Conservation (phyloP, 1,140 invertebrate species). For the Drosophila suzukii region DNA sequence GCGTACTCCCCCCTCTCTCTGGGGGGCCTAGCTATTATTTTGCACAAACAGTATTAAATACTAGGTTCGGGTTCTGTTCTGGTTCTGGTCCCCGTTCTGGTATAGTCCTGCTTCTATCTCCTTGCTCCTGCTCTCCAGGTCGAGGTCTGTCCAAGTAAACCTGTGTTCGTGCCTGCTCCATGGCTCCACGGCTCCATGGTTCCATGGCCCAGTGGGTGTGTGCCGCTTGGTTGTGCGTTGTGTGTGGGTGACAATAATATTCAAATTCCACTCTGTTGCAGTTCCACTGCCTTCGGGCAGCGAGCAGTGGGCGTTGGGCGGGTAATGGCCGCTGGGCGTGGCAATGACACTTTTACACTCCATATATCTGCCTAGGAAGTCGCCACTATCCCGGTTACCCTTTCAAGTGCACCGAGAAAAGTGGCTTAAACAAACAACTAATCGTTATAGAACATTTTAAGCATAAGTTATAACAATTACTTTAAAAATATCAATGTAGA, state of each 20-base stretch:
- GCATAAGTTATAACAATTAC: too few species aligned
- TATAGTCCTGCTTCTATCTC: conserved; percentile 10
- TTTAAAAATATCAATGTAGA: too few species aligned
- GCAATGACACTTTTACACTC: conserved; percentile 67
- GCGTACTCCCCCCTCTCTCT: conserved; percentile 22
- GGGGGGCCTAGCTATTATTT: conserved; percentile 67
- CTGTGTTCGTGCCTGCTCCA: conserved; percentile 39
- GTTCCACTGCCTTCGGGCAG: conserved; percentile 4
- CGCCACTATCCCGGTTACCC: conserved; percentile 44
- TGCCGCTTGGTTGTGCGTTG: conserved; percentile 6
- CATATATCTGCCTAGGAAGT: conserved; percentile 67
- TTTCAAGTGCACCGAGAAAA: conserved; percentile 12
- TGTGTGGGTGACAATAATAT: conserved; percentile 76
- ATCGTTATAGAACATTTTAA: neutral
- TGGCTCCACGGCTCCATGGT: conserved; percentile 18
- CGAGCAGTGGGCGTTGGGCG: neutral
- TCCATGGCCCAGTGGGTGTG: conserved; percentile 5
- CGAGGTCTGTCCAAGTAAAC: conserved; percentile 43
- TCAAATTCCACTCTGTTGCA: conserved; percentile 72
- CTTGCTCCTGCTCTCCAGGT: conserved; percentile 46
- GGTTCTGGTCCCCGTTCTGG: conserved; percentile 1
- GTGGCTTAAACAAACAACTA: neutral
- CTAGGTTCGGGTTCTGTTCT: conserved; percentile 53
- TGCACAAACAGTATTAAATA: conserved; percentile 79
- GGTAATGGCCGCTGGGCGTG: conserved; percentile 56